Conservation (phyloP, 2,888 invertebrate species). For the Ormyrus nitidulus region DNA sequence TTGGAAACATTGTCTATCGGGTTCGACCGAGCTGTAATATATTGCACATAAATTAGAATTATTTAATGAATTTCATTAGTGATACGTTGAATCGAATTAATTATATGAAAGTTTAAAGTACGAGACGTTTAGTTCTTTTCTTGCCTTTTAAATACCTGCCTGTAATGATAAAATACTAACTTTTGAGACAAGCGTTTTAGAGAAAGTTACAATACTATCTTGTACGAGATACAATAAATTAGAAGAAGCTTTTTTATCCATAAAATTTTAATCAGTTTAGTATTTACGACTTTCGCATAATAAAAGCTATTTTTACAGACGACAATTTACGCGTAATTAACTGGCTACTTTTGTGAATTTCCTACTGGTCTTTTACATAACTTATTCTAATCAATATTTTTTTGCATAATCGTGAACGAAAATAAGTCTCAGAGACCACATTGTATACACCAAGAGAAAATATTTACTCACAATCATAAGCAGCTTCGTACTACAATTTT, state of each 20-base stretch:
- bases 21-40: too few species aligned
- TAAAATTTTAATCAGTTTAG: conserved; percentile 15
- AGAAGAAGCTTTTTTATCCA: conserved; percentile 4
- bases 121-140: too few species aligned
- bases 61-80: too few species aligned
- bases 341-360: conserved; percentile 24
- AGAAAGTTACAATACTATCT: conserved; percentile 30
- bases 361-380: too few species aligned
- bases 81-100: too few species aligned
- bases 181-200: conserved; percentile 14
- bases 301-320: background rate
- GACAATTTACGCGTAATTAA: conserved; percentile 21
- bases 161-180: too few species aligned
- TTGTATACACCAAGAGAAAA: background rate
- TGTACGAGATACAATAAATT: conserved; percentile 12
- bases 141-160: background rate
- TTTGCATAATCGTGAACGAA: too few species aligned
- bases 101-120: too few species aligned
- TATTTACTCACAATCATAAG: conserved; percentile 1
- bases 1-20: too few species aligned
- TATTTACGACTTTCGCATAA: conserved; percentile 18
- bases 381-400: too few species aligned
- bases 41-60: too few species aligned
- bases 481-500: background rate
- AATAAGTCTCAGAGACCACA: too few species aligned